Conservation (phyloP, 2,888 invertebrate species). For the Nasonia oneida region DNA sequence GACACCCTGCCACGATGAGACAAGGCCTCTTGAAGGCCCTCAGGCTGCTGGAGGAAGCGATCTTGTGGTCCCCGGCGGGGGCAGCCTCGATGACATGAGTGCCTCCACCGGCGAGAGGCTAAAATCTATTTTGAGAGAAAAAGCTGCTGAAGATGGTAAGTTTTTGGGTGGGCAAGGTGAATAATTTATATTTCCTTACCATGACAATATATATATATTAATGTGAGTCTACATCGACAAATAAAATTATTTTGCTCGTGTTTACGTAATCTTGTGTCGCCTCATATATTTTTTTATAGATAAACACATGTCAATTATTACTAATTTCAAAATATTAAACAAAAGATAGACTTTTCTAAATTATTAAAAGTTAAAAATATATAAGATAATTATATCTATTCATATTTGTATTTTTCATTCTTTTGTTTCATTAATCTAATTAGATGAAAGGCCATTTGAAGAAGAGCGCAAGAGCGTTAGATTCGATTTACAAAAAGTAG, state of each 20-base stretch:
- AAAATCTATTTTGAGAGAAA: constrained; percentile 77
- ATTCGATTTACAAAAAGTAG: constrained; percentile 82
- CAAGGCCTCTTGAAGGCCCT: constrained; percentile 70
- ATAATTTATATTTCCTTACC: too few species aligned
- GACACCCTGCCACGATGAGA: constrained; percentile 73
- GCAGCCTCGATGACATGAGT: constrained; percentile 65
- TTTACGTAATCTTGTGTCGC: too few species aligned
- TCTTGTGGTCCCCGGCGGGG: not conserved
- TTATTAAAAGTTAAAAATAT: not conserved
- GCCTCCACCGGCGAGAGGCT: constrained; percentile 70
- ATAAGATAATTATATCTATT: not conserved
- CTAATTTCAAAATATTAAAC: too few species aligned
- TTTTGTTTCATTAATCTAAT: constrained; percentile 8
- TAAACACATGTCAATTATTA: too few species aligned
- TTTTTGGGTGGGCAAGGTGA: not conserved
- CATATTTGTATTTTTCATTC: not conserved
- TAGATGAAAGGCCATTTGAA: constrained; percentile 81
- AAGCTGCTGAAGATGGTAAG: constrained; percentile 74
- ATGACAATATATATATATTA: too few species aligned
- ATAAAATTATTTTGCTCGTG: too few species aligned
- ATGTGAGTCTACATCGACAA: too few species aligned
- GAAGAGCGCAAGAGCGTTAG: constrained; percentile 89
- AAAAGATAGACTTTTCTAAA: too few species aligned
- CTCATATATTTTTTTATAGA: too few species aligned
- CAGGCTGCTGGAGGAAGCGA: constrained; percentile 54